Base-by-base conservation (phyloP, 2,113 vertebrate species). In the Phodopus roborovskii region DNA sequence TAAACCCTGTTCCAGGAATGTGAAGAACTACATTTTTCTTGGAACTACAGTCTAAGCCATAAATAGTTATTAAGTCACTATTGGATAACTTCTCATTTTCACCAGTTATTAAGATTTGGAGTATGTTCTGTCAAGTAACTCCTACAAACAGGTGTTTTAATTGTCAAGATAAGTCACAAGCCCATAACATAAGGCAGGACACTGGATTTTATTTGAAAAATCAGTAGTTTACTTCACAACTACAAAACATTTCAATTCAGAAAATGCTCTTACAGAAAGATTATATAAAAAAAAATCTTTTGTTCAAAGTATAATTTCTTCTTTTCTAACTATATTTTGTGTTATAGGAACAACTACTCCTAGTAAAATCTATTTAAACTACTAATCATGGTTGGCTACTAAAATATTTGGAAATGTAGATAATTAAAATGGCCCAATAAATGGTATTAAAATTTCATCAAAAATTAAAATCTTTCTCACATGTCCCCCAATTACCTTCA, bases 391-490 rank as follows among this genome's bases (percentile, higher is more conserved):
- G 86, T 50, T 78, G 28, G 94, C 90, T 91, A 88, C 33, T 94
- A 28, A 56, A 90, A 36, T 66, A 3, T 94, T 97, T 94, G 83
- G 42, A 96, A 81, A 90, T 94, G 0, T 92, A 53, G 92, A 83
- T 66, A 97, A 90, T 50, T 83, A 94, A 96, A n/a, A 70, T 71
- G 42, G 24, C 45, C 73, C 74, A 92, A 92, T 87, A 94, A 81
- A 94, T 95, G 88, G 30, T 36, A 66, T 17, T 92, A 81, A 94
- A 95, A 70, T 85, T 94, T 97, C 92, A 22, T 24, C 82, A 73
- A 96, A 68, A 1, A 97, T 33, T 7, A 77, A 64, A 77, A 78
- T 10, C 60, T 90, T 93, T 60, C 45, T 60, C 39, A 60, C 5
- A 60, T 82, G 36, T 24, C 12, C 94, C 92, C 62, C 81, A 95